A percentile compares a stretch with the other conserved stretches of the same genome.
Evolutionary conservation across 1,140 invertebrate genomes (phyloP).

Genomic region (Drosophila tsacasi): DNA sequence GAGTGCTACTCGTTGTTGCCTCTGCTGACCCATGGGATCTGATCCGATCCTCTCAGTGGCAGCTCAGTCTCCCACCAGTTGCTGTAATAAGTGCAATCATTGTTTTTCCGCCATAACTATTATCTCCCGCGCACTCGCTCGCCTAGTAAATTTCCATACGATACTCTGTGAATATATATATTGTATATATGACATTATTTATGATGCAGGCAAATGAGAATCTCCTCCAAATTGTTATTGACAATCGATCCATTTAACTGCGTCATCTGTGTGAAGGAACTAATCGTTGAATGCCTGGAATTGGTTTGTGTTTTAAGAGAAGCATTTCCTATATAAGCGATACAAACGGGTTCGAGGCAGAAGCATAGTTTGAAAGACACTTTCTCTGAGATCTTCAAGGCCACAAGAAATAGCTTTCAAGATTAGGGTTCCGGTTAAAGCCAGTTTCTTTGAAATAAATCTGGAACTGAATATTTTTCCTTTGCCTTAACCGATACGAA

Average conservation of each 20-base stretch:
- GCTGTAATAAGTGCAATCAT: constrained; percentile 64
- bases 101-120: constrained; percentile 58
- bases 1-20: constrained; percentile 39
- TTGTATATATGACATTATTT: constrained; percentile 23
- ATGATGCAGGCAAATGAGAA: constrained; percentile 46
- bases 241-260: constrained; percentile 40
- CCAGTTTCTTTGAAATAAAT: constrained; percentile 3
- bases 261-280: constrained; percentile 40
- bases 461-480: not conserved
- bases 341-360: constrained; percentile 3
- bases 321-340: constrained; percentile 8
- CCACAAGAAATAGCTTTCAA: not conserved
- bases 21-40: constrained; percentile 44
- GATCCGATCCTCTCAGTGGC: constrained; percentile 30
- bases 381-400: not conserved
- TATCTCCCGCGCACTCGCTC: constrained; percentile 39
- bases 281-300: constrained; percentile 19
- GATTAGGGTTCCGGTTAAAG: not conserved
- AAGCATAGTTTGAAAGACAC: not conserved
- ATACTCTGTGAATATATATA: constrained; percentile 31
- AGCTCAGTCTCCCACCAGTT: constrained; percentile 11
- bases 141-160: constrained; percentile 78
- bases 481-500: not conserved
- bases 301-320: constrained; percentile 3
- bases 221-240: constrained; percentile 67